Conservation (phyloP, 30 jellyfish, hydroid and myxozoan genomes). For the Mastigias papua region DNA sequence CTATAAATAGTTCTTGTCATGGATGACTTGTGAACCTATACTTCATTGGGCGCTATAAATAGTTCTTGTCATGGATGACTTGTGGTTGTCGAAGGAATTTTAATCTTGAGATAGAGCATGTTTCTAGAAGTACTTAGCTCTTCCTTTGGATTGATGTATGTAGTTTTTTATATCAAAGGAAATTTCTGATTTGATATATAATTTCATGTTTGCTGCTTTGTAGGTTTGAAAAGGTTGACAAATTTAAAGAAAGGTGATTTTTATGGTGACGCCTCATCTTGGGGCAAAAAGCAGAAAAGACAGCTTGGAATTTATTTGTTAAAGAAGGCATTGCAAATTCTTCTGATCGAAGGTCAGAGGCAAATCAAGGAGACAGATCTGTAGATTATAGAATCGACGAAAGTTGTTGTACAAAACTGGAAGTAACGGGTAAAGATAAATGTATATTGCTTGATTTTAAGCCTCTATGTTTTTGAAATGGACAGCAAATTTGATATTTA, state of each 20-base stretch:
- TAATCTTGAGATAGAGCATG: no score
- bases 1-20: no score
- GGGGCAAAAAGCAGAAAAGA: slow-evolving; percentile 80
- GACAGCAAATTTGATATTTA: neutral
- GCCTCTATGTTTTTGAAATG: neutral
- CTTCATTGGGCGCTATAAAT: no score
- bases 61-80: no score
- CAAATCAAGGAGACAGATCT: slow-evolving; percentile 78
- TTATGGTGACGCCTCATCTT: slow-evolving; percentile 87
- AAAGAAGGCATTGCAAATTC: slow-evolving; percentile 84
- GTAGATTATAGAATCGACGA: neutral
- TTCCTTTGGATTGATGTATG: no score
- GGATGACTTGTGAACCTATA: no score
- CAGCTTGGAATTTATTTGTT: slow-evolving; percentile 82
- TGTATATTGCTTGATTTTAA: neutral
- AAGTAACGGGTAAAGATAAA: neutral
- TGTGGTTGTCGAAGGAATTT: no score
- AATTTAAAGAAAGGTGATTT: slow-evolving; percentile 83
- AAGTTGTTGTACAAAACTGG: neutral
- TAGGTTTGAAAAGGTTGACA: slow-evolving; percentile 85
- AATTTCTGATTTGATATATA: neutral
- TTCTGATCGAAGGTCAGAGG: slow-evolving; percentile 84
- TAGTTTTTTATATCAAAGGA: no score
- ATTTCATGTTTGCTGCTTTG: neutral
- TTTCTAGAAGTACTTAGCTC: no score